Percentiles rank a stretch among this genome's conserved stretches.
phyloP scores from a whole-genome alignment of 2,888 invertebrate genomes.

The Suillia variegata region DNA sequence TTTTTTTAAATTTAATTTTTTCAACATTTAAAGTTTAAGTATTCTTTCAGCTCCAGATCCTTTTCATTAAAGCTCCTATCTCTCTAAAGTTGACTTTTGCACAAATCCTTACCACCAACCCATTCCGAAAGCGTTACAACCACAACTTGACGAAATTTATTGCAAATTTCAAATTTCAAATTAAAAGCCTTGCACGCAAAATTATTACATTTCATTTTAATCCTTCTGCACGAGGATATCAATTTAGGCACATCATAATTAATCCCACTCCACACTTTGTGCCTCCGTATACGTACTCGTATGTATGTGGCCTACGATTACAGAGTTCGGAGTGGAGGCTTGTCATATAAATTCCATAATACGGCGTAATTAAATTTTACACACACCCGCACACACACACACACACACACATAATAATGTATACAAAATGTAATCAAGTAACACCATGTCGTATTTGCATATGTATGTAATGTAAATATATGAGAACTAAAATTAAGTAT shows the following conservation, averaged over 20 bases:
- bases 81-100: too few relatives aligned
- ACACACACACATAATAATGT: conserved; percentile 10
- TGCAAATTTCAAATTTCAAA: conserved; percentile 51
- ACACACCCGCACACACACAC: conserved; percentile 35
- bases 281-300: too few relatives aligned
- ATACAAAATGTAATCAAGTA: conserved; percentile 24
- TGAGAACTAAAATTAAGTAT: conserved; percentile 9
- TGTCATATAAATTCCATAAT: conserved; percentile 59
- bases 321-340: neutral
- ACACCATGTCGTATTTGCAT: too few relatives aligned
- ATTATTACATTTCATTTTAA: conserved; percentile 57
- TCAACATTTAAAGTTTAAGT: too few relatives aligned
- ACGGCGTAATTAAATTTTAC: conserved; percentile 55
- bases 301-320: conserved; percentile 26
- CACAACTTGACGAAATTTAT: conserved; percentile 44
- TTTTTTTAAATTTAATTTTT: too few relatives aligned
- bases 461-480: conserved; percentile 7
- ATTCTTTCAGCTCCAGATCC: too few relatives aligned
- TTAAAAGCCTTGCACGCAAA: conserved; percentile 53
- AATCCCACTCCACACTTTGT: conserved; percentile 50
- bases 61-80: too few relatives aligned
- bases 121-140: too few relatives aligned
- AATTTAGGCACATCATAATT: conserved; percentile 57
- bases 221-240: conserved; percentile 30
- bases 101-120: too few relatives aligned